A percentile compares a stretch with the other conserved stretches of the same genome.
These are phyloP conservation scores for Panopea generosa DNA, from an alignment of 2,888 invertebrate species.

Conservation along the genomic window DNA sequence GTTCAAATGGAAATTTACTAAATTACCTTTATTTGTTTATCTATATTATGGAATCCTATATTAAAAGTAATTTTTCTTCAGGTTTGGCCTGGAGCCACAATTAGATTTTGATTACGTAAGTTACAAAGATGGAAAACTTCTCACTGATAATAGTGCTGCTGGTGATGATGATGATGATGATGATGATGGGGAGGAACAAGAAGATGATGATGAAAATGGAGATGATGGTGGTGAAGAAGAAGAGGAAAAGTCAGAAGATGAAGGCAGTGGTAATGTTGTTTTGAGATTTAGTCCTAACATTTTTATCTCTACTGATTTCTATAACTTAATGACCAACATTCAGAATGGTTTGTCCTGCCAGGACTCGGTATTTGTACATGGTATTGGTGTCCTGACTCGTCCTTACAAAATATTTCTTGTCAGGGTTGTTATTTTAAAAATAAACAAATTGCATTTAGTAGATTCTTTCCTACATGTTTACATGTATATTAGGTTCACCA, in stretches of 20 bases:
- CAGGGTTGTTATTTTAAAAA: too few relatives aligned
- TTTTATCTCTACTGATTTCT: neutral
- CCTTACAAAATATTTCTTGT: too few relatives aligned
- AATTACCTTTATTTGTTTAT: too few relatives aligned
- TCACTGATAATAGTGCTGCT: conserved; percentile 65
- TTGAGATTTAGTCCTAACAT: neutral
- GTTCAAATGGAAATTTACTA: too few relatives aligned
- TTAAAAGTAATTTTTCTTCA: conserved; percentile 32
- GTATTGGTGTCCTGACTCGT: too few relatives aligned
- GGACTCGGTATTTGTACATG: too few relatives aligned
- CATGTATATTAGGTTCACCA: too few relatives aligned
- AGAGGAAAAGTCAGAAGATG: conserved; percentile 28
- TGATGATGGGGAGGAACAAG: conserved; percentile 59
- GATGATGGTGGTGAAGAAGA: conserved; percentile 54
- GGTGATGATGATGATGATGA: conserved; percentile 71
- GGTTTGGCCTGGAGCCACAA: conserved; percentile 66
- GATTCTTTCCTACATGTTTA: too few relatives aligned
- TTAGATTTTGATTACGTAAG: conserved; percentile 63
- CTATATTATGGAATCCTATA: too few relatives aligned
- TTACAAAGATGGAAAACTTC: conserved; percentile 72
- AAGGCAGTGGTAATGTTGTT: conserved; percentile 20
- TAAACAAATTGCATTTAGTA: too few relatives aligned
- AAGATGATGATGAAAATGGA: conserved; percentile 51
- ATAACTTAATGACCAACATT: too few relatives aligned
- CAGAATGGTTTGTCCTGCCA: too few relatives aligned